These are phyloP conservation scores for Plagodis pulveraria DNA, from an alignment of 2,888 invertebrate genomes.

Conservation along the genomic window DNA sequence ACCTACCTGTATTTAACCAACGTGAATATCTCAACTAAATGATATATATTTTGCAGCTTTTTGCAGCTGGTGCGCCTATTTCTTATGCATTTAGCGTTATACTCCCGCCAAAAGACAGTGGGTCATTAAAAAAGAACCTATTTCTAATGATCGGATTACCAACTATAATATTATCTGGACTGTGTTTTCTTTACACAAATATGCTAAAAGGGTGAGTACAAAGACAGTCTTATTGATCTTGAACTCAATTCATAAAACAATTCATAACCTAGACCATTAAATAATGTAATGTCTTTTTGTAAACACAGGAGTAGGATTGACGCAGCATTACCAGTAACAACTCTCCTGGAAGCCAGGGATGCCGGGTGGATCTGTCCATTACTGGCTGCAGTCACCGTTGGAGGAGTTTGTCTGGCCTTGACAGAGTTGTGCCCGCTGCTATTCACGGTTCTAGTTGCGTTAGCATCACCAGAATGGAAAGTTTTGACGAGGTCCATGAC, in stretches of 20 bases:
- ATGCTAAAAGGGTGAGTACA: constrained; percentile 73
- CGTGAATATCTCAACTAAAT: background rate
- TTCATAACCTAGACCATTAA: background rate
- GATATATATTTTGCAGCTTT: constrained; percentile 55
- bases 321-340: constrained; percentile 85
- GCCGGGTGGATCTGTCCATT: constrained; percentile 86
- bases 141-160: constrained; percentile 69
- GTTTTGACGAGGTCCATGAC: constrained; percentile 86
- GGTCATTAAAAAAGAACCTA: constrained; percentile 63
- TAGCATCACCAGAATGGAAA: constrained; percentile 87
- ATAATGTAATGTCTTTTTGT: background rate
- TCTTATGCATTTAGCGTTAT: constrained; percentile 73
- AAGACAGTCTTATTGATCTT: background rate
- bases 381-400: constrained; percentile 85
- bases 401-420: constrained; percentile 85
- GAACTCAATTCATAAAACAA: background rate
- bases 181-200: constrained; percentile 77
- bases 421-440: constrained; percentile 86
- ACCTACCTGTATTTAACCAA: too few species aligned
- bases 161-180: constrained; percentile 61
- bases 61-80: constrained; percentile 77
- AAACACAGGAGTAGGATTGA: constrained; percentile 80
- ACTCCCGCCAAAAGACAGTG: constrained; percentile 62
- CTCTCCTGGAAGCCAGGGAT: constrained; percentile 84
- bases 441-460: constrained; percentile 80